These are phyloP conservation scores for Tokudaia tokunoshimensis DNA, from an alignment of 2,797 vertebrate genomes.

Conservation along the genomic window DNA sequence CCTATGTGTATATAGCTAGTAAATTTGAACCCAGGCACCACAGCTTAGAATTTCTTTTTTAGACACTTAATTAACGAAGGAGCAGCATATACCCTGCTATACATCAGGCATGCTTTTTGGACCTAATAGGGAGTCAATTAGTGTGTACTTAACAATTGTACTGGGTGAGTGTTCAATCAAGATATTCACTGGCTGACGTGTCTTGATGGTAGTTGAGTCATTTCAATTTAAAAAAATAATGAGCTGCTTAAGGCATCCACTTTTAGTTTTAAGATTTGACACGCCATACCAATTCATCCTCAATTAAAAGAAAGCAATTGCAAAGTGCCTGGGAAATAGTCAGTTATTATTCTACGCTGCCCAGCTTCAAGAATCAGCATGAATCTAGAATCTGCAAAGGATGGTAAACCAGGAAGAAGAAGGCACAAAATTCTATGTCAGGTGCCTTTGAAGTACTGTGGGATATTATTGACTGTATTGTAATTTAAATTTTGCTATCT, in stretches of 20 bases:
- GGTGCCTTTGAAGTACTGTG: conserved; percentile 57
- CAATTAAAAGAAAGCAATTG: conserved; percentile 75
- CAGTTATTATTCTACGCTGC: conserved; percentile 61
- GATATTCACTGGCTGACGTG: not conserved
- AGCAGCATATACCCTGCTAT: not conserved
- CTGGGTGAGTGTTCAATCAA: not conserved
- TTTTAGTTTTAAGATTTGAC: conserved; percentile 71
- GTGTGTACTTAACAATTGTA: not conserved
- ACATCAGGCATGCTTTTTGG: not conserved
- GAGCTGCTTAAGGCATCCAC: not conserved
- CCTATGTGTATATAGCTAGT: not conserved
- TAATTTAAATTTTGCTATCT: conserved; percentile 69
- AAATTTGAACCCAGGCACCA: not conserved
- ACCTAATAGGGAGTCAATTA: not conserved
- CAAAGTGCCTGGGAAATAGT: conserved; percentile 71
- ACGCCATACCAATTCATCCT: conserved; percentile 64
- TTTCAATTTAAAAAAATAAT: not conserved
- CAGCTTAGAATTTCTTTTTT: not conserved
- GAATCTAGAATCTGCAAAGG: conserved; percentile 67
- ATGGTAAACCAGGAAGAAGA: conserved; percentile 57
- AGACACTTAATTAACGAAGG: not conserved
- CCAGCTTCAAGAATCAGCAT: conserved; percentile 67
- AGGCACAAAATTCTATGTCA: conserved; percentile 67
- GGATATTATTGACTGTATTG: conserved; percentile 69
- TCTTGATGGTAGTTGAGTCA: conserved; percentile 48